Evolutionary conservation across 2,888 invertebrate genomes (phyloP).

Genomic region (Corythucha ciliata): DNA sequence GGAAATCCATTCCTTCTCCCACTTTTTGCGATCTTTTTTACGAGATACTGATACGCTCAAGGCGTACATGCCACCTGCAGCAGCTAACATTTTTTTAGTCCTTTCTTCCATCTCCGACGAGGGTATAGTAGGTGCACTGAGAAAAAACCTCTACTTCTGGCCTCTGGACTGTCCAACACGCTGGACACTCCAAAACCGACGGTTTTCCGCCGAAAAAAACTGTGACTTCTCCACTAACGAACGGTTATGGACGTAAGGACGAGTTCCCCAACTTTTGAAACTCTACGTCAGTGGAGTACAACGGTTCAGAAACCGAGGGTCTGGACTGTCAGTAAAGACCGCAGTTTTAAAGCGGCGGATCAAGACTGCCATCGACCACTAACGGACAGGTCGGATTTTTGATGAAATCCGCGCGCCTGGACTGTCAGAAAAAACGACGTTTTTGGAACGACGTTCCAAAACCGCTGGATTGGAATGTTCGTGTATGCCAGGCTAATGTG

Average conservation of each 20-base stretch:
- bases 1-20: slow-evolving; percentile 11
- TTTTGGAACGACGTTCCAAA: too few relatives aligned
- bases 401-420: slow-evolving; percentile 4
- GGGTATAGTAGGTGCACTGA: background rate
- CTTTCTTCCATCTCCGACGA: background rate
- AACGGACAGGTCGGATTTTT: slow-evolving; percentile 8
- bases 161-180: slow-evolving; percentile 7
- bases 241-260: slow-evolving; percentile 7
- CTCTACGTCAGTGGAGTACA: slow-evolving; percentile 2
- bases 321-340: slow-evolving; percentile 2
- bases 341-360: slow-evolving; percentile 13
- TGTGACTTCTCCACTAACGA: slow-evolving; percentile 11
- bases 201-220: background rate
- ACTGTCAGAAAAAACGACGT: background rate
- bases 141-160: slow-evolving; percentile 1
- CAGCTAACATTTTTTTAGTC: background rate
- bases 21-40: slow-evolving; percentile 9
- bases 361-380: slow-evolving; percentile 8
- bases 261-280: slow-evolving; percentile 5
- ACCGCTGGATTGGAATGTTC: background rate
- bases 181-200: slow-evolving; percentile 1
- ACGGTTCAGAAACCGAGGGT: slow-evolving; percentile 8
- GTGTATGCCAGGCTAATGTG: slow-evolving; percentile 16
- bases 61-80: slow-evolving; percentile 4
- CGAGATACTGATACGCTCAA: slow-evolving; percentile 2